Evolutionary conservation across 2,888 invertebrate species (phyloP), one percentile per base, ranked within the genome.

Genomic region (Drosophila fungiperda): DNA sequence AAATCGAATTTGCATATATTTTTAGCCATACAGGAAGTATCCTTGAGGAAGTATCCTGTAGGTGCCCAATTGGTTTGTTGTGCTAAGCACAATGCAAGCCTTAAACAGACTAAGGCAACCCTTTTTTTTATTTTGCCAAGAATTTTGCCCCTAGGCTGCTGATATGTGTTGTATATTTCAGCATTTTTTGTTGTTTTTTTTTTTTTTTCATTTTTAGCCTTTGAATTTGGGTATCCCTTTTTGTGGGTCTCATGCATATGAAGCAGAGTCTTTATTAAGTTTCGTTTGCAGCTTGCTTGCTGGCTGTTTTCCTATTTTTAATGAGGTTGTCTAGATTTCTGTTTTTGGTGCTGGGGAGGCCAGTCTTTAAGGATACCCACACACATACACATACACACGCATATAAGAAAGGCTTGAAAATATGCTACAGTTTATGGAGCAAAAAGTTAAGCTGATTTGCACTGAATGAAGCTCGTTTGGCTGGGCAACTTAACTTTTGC

Each of bases 401-500:
- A 33, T 29, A 36, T 29, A 36, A 57, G 68, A 49, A 71, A 53
- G 77, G 63, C 62, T 74, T 78, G 58, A 57, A 68, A 83, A 78
- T 80, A 78, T 83, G 78, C 68, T 79, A 74, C 68, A 82, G 78
- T 76, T 85, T 82, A 80, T 71, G 66, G 76, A 66, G 60, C 54
- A 87, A 80, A 84, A 87, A 85, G 78, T 85, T 85, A 84, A 84
- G 83, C 87, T 85, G 83, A 87, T 84, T 84, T 82, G 63, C 73
- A 62, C 35, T 73, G 77, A 69, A 68, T 72, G 77, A 81, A 78
- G 74, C 79, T 82, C 62, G 67, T 72, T 67, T 83, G 66, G 64
- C 75, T 75, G 72, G 82, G 67, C 68, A 87, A 83, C 87, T 78
- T 87, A 84, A 84, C 83, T 84, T 84, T 80, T 84, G 85, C 83